phyloP scores from a whole-genome alignment of 2,797 vertebrate genomes.

The Oophaga sylvatica region DNA sequence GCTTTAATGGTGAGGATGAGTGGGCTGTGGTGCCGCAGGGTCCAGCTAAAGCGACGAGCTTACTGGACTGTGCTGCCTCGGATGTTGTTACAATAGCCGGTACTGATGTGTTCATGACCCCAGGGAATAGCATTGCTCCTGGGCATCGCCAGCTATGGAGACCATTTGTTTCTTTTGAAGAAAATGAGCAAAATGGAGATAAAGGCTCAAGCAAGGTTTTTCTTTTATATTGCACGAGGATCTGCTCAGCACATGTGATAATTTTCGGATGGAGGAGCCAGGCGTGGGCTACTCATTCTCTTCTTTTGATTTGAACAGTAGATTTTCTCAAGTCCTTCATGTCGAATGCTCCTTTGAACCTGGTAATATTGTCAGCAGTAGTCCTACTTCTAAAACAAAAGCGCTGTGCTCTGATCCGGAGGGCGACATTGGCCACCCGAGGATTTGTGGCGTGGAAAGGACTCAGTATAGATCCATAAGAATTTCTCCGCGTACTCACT shows the following conservation, averaged over 20 bases:
- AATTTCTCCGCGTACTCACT: conserved; percentile 98
- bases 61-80: conserved; percentile 88
- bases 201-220: conserved; percentile 92
- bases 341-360: conserved; percentile 98
- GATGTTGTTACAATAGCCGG: conserved; percentile 95
- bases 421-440: conserved; percentile 87
- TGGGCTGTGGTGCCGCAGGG: conserved; percentile 91
- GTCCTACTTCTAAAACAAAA: conserved; percentile 95
- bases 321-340: conserved; percentile 97
- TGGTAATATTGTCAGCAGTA: conserved; percentile 94
- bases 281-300: conserved; percentile 93
- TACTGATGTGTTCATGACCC: conserved; percentile 95
- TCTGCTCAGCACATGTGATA: conserved; percentile 92
- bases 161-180: conserved; percentile 91
- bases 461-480: conserved; percentile 97
- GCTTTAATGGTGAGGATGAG: conserved; percentile 85
- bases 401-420: conserved; percentile 96
- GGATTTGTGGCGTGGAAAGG: conserved; percentile 90
- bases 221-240: conserved; percentile 99
- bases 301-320: conserved; percentile 94
- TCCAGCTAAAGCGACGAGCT: conserved; percentile 80
- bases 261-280: conserved; percentile 90
- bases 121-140: conserved; percentile 90
- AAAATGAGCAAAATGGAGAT: conserved; percentile 85
- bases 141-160: conserved; percentile 94